Evolutionary conservation across 2,888 invertebrate species (phyloP).

Genomic region (Heterodera filipjevi): DNA sequence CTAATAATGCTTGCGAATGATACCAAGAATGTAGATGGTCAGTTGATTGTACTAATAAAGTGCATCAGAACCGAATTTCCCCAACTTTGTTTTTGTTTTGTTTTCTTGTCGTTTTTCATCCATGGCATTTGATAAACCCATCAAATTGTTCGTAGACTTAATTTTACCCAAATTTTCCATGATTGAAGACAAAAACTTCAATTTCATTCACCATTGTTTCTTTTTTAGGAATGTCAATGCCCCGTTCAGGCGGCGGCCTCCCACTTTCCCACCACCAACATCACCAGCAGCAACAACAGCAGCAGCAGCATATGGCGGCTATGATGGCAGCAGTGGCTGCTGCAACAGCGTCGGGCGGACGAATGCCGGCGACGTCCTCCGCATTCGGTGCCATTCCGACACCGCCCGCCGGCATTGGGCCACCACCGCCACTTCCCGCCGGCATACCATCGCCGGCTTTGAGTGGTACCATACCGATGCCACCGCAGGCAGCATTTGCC

Average conservation of each 20-base stretch:
- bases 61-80: too few relatives aligned
- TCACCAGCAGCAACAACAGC: neutral
- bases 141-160: too few relatives aligned
- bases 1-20: too few relatives aligned
- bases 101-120: too few relatives aligned
- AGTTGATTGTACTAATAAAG: too few relatives aligned
- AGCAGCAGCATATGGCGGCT: slow-evolving; percentile 4
- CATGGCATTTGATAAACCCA: too few relatives aligned
- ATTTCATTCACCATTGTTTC: too few relatives aligned
- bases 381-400: slow-evolving; percentile 23
- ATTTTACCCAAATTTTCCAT: too few relatives aligned
- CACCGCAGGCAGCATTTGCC: slow-evolving; percentile 35
- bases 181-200: too few relatives aligned
- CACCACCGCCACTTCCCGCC: slow-evolving; percentile 18
- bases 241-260: neutral
- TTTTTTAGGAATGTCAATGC: neutral
- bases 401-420: slow-evolving; percentile 23
- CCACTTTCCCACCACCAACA: neutral
- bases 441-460: slow-evolving; percentile 22
- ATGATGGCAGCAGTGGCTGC: neutral
- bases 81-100: too few relatives aligned
- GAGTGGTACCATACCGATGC: slow-evolving; percentile 57
- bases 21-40: too few relatives aligned
- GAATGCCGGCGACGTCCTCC: slow-evolving; percentile 6
- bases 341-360: slow-evolving; percentile 13